These are phyloP conservation scores for Keiferia lycopersicella DNA, from an alignment of 2,888 invertebrate genomes.

Conservation along the genomic window DNA sequence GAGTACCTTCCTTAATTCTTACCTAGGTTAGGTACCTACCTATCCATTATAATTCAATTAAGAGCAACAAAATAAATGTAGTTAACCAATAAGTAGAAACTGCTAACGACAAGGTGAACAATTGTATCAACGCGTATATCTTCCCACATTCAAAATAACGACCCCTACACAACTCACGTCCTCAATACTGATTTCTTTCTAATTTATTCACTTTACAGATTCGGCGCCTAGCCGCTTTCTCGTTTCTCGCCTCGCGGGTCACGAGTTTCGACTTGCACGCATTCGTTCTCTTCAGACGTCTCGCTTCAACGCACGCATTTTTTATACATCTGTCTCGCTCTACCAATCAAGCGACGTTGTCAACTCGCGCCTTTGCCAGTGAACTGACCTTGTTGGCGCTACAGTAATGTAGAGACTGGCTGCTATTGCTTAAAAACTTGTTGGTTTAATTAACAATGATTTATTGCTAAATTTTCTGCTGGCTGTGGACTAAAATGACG, in stretches of 20 bases:
- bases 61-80: too few species aligned
- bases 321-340: slow-evolving; percentile 44
- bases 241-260: slow-evolving; percentile 67
- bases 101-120: too few species aligned
- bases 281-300: slow-evolving; percentile 72
- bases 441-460: slow-evolving; percentile 56
- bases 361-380: slow-evolving; percentile 49
- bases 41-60: neutral
- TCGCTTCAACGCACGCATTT: slow-evolving; percentile 41
- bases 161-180: slow-evolving; percentile 27
- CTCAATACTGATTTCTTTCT: slow-evolving; percentile 51
- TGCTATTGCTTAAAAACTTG: slow-evolving; percentile 46
- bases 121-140: too few species aligned
- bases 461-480: slow-evolving; percentile 42
- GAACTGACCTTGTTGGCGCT: slow-evolving; percentile 69
- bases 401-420: slow-evolving; percentile 26
- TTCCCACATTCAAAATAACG: slow-evolving; percentile 14
- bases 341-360: slow-evolving; percentile 61
- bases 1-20: too few species aligned
- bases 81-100: too few species aligned
- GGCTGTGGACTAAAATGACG: slow-evolving; percentile 32
- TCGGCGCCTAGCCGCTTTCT: slow-evolving; percentile 69
- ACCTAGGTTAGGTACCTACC: too few species aligned
- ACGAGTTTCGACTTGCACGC: slow-evolving; percentile 60
- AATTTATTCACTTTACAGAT: slow-evolving; percentile 70